Conservation (phyloP, 2,113 vertebrate genomes). For the Pachyramphus minor region DNA sequence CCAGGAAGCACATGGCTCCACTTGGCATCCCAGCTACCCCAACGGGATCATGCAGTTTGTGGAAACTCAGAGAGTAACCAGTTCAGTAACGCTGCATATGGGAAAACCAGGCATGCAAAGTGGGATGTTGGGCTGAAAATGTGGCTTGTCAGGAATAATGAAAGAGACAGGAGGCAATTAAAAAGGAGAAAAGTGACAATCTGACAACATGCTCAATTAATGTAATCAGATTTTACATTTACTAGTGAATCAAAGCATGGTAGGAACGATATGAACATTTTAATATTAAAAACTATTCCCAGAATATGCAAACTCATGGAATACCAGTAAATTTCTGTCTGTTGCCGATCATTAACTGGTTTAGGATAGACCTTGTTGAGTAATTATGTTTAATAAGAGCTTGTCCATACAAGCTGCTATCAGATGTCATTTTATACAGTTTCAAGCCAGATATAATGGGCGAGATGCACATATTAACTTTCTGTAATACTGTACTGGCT, state of each 20-base stretch:
- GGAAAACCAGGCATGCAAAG: neutral
- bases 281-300: slow-evolving; percentile 43
- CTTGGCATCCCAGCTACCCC: neutral
- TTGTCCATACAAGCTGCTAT: slow-evolving; percentile 22
- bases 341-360: slow-evolving; percentile 43
- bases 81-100: neutral
- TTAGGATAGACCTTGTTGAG: slow-evolving; percentile 36
- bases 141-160: neutral
- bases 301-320: slow-evolving; percentile 39
- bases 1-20: neutral
- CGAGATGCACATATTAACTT: slow-evolving; percentile 27
- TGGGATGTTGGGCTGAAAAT: neutral
- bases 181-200: slow-evolving; percentile 39
- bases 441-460: slow-evolving; percentile 27
- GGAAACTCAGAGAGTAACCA: neutral
- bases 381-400: slow-evolving; percentile 26
- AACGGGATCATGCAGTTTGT: neutral
- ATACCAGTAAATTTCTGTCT: neutral
- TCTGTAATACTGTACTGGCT: slow-evolving; percentile 25
- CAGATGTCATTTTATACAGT: slow-evolving; percentile 44
- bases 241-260: neutral
- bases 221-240: slow-evolving; percentile 6
- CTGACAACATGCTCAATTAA: slow-evolving; percentile 50
- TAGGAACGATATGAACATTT: neutral
- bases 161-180: neutral